Percentiles rank a stretch among this genome's conserved stretches.
These are phyloP conservation scores for Dreissena polymorpha DNA, from an alignment of 1,140 invertebrate genomes.

Conservation along the genomic window DNA sequence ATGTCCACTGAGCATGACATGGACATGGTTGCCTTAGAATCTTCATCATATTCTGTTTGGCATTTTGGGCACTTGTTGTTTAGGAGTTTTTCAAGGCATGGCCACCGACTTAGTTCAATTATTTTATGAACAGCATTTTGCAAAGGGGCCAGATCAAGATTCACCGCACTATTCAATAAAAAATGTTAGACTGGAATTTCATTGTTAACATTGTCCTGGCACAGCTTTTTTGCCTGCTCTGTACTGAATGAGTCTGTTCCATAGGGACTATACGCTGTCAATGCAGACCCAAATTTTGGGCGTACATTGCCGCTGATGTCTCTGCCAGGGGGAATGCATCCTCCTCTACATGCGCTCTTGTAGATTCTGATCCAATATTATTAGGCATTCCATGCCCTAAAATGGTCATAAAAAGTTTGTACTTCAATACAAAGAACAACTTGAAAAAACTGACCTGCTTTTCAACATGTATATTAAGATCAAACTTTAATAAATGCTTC, in stretches of 20 bases:
- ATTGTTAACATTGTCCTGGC: neutral
- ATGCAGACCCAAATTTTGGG: neutral
- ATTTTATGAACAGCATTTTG: too few species aligned
- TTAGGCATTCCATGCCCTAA: slow-evolving; percentile 4
- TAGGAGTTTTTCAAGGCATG: too few species aligned
- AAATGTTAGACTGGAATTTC: neutral
- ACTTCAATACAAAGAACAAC: neutral
- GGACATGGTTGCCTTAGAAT: too few species aligned
- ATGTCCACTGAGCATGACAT: too few species aligned
- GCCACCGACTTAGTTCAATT: too few species aligned
- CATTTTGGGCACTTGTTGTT: too few species aligned
- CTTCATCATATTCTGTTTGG: too few species aligned
- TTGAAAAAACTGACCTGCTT: neutral
- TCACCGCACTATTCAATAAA: slow-evolving; percentile 4
- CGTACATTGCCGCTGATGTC: neutral
- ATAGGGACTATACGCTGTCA: neutral
- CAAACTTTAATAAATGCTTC: neutral
- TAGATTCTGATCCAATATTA: neutral
- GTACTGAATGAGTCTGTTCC: neutral
- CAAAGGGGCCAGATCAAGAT: neutral
- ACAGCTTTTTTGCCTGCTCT: neutral
- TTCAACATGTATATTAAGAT: too few species aligned
- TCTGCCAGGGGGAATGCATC: neutral
- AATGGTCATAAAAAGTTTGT: too few species aligned
- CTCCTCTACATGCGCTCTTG: neutral